A percentile compares a stretch with the other conserved stretches of the same genome.
phyloP scores from a whole-genome alignment of 2,797 vertebrate genomes.

The Halcyon badia region DNA sequence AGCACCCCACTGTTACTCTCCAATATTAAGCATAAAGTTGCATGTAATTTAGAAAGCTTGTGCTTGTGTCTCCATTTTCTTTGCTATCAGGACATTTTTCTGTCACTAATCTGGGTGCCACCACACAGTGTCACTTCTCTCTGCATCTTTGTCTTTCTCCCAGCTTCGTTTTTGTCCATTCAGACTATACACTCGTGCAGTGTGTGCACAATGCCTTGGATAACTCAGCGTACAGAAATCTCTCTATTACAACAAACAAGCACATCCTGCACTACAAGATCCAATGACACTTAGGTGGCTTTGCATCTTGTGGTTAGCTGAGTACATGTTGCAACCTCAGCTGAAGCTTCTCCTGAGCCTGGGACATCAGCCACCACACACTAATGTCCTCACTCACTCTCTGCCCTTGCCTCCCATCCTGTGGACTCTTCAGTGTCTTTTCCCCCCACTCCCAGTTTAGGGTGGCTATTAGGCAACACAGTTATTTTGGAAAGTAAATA shows the following conservation, averaged over 20 bases:
- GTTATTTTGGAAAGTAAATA: neutral
- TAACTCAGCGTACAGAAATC: neutral
- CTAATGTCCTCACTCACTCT: rapidly evolving
- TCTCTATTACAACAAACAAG: neutral
- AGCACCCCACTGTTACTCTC: neutral
- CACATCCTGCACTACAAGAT: neutral
- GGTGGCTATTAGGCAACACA: neutral
- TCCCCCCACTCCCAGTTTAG: neutral
- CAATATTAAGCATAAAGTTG: neutral
- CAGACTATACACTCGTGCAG: neutral
- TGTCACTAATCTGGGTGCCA: neutral
- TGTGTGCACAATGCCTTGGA: rapidly evolving
- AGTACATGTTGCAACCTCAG: neutral
- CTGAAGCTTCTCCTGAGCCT: neutral
- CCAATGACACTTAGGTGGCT: rapidly evolving
- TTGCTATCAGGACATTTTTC: neutral
- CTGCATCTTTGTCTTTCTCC: neutral
- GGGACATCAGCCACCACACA: neutral
- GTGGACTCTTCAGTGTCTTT: neutral
- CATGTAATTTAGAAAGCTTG: neutral
- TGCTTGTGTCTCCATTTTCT: neutral
- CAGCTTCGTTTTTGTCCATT: neutral
- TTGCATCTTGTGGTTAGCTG: neutral
- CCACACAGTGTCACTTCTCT: neutral
- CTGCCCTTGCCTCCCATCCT: neutral